Evolutionary conservation across 64 coral and sea anemone species (phyloP).

Genomic region (Stylophora pistillata): DNA sequence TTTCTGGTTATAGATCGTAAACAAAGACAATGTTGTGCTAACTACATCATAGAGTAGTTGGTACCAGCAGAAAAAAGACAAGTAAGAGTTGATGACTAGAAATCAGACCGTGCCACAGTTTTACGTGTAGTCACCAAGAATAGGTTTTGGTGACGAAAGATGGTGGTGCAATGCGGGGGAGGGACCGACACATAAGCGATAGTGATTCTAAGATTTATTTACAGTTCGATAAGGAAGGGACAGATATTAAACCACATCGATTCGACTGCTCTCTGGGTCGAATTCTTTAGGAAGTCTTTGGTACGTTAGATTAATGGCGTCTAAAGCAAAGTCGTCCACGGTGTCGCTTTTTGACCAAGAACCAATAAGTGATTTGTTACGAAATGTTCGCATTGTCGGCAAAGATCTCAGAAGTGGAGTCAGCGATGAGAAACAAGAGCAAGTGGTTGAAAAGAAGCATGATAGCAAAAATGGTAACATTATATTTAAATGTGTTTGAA

Average conservation of each 20-base stretch:
- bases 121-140: background rate
- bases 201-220: background rate
- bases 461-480: background rate
- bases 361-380: background rate
- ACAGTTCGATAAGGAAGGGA: background rate
- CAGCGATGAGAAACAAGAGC: background rate
- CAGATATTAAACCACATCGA: background rate
- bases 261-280: background rate
- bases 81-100: background rate
- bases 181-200: background rate
- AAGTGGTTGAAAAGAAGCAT: too few species aligned
- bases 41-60: background rate
- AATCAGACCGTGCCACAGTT: background rate
- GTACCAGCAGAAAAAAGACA: background rate
- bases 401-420: background rate
- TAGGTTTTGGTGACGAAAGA: background rate
- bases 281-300: too few species aligned
- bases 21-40: background rate
- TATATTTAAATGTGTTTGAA: background rate
- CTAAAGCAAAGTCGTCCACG: background rate
- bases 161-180: slow-evolving; percentile 20
- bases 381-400: background rate
- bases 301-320: background rate
- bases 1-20: background rate
- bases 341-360: slow-evolving; percentile 25